These are phyloP conservation scores for Tryphoninae sp. DNA, from an alignment of 2,888 invertebrate species.

Conservation along the genomic window DNA sequence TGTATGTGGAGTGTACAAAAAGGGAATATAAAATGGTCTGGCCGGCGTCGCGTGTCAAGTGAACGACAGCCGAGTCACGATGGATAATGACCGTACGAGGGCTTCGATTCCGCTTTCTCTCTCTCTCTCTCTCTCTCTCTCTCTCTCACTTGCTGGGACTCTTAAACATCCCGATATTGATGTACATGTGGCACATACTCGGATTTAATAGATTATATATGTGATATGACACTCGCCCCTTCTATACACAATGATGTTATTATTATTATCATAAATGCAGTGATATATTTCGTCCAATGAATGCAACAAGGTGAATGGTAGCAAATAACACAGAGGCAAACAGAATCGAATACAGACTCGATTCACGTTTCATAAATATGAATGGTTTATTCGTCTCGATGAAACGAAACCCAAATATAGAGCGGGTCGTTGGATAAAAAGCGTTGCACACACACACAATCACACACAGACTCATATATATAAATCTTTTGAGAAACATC, in stretches of 20 bases:
- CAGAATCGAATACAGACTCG: conserved; percentile 14
- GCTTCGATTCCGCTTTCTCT: conserved; percentile 23
- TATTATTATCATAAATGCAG: conserved; percentile 18
- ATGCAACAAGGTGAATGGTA: conserved; percentile 24
- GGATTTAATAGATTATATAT: conserved; percentile 57
- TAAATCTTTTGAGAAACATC: too few species aligned
- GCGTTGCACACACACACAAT: background rate
- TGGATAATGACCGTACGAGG: conserved; percentile 61
- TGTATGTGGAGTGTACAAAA: background rate
- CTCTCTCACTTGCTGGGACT: conserved; percentile 23
- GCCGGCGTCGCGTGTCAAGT: conserved; percentile 65
- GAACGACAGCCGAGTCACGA: conserved; percentile 64
- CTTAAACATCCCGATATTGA: conserved; percentile 59
- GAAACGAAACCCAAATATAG: background rate
- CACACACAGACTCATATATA: too few species aligned
- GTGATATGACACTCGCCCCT: conserved; percentile 17
- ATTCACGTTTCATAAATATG: conserved; percentile 6
- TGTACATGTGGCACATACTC: conserved; percentile 44
- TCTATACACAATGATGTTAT: conserved; percentile 24
- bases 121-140: conserved; percentile 14
- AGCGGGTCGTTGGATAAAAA: background rate
- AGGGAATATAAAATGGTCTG: conserved; percentile 55
- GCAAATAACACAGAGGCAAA: conserved; percentile 12
- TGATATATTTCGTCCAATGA: conserved; percentile 18
- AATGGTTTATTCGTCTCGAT: background rate